Evolutionary conservation across 1,140 invertebrate species (phyloP).

Genomic region (Varroa destructor): DNA sequence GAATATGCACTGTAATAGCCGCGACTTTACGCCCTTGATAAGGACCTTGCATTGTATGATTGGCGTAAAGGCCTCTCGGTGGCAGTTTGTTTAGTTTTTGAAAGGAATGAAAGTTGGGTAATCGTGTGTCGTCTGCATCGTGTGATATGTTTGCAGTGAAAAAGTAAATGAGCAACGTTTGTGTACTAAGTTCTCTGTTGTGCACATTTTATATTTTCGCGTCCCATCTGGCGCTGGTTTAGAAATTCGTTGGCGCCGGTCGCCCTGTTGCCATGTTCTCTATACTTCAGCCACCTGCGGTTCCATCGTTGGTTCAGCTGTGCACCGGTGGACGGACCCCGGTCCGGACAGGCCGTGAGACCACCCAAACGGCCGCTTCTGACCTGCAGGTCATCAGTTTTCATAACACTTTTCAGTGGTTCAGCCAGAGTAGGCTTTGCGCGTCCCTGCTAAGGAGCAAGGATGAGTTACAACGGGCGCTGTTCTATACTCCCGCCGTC

Average conservation of each 20-base stretch:
- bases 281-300: too few relatives aligned
- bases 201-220: not conserved
- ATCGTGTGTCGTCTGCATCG: too few relatives aligned
- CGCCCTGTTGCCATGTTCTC: too few relatives aligned
- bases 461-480: not conserved
- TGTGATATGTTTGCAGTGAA: too few relatives aligned
- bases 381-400: constrained; percentile 8
- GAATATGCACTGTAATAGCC: too few relatives aligned
- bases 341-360: not conserved
- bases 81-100: constrained; percentile 4
- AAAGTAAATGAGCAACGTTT: too few relatives aligned
- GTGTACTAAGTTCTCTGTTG: not conserved
- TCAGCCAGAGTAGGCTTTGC: not conserved
- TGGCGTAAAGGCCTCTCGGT: constrained; percentile 11
- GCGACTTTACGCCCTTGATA: too few relatives aligned
- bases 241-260: too few relatives aligned
- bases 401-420: constrained; percentile 19
- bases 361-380: not conserved
- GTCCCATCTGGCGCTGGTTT: not conserved
- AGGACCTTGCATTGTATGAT: too few relatives aligned
- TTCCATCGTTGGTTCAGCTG: too few relatives aligned
- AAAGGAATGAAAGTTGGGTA: not conserved
- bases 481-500: constrained; percentile 1
- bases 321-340: not conserved
- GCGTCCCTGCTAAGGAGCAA: not conserved